Conservation (phyloP, 2,888 invertebrate species). For the Drosophila heteroneura region DNA sequence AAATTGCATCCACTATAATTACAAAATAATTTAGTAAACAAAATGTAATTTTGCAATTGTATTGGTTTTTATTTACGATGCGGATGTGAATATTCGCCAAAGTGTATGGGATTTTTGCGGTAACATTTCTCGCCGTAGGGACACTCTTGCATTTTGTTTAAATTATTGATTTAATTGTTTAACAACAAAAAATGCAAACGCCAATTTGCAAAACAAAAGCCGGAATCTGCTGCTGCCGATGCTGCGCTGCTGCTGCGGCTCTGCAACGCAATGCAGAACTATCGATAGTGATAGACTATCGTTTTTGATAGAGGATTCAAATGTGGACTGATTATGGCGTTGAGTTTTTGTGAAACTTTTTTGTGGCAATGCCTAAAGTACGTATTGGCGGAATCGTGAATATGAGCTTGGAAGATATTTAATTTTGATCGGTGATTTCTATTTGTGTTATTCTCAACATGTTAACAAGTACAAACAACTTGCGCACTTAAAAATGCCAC, state of each 20-base stretch:
- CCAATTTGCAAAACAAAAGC: constrained; percentile 13
- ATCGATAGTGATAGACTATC: neutral
- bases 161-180: neutral
- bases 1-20: constrained; percentile 88
- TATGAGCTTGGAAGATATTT: neutral
- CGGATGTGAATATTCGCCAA: constrained; percentile 92
- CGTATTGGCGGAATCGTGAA: neutral
- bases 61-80: constrained; percentile 87
- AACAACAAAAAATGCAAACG: neutral
- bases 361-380: neutral
- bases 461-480: neutral
- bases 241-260: neutral
- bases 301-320: neutral
- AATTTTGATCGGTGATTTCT: neutral
- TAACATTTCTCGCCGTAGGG: constrained; percentile 92
- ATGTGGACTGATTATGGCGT: neutral
- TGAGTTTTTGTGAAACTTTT: neutral
- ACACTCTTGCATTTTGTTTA: constrained; percentile 86
- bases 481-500: neutral
- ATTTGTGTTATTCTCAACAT: neutral
- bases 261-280: neutral
- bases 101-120: constrained; percentile 93
- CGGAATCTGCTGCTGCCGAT: constrained; percentile 2
- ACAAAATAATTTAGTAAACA: neutral
- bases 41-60: neutral